Conservation (phyloP, 2,113 vertebrate species). For the Tiliqua scincoides region DNA sequence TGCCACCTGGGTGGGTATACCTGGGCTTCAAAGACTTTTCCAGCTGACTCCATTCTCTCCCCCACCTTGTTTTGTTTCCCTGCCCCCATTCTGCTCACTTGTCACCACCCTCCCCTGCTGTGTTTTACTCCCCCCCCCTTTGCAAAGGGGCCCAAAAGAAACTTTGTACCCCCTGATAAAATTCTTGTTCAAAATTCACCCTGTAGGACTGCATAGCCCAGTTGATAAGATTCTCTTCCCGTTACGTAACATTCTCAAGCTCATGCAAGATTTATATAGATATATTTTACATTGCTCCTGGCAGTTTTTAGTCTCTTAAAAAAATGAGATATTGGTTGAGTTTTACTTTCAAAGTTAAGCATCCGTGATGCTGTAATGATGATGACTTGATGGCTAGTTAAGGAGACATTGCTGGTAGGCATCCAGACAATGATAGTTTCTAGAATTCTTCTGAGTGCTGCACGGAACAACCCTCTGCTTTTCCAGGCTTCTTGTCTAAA, state of each 20-base stretch:
- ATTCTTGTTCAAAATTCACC: no score
- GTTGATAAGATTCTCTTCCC: neutral
- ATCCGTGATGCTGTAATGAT: slow-evolving; percentile 34
- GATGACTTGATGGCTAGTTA: slow-evolving; percentile 35
- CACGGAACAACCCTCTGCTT: slow-evolving; percentile 8
- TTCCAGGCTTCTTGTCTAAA: neutral
- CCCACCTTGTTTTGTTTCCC: no score
- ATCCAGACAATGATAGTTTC: slow-evolving; percentile 11
- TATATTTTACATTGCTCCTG: neutral
- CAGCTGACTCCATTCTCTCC: no score
- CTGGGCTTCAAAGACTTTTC: no score
- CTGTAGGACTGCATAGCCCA: neutral
- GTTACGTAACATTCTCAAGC: neutral
- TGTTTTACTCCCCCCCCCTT: no score
- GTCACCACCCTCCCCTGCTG: no score
- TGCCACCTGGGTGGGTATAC: no score
- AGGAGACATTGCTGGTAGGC: slow-evolving; percentile 35
- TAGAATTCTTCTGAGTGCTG: slow-evolving; percentile 15
- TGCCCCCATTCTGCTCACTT: no score
- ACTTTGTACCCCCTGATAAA: no score
- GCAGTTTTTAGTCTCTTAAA: slow-evolving; percentile 32
- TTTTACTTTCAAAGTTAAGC: slow-evolving; percentile 45
- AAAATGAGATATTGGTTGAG: slow-evolving; percentile 25
- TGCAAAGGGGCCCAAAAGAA: no score
- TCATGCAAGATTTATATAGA: neutral